Percentiles rank a stretch among this genome's conserved stretches.
Evolutionary conservation across 2,113 vertebrate genomes (phyloP).

Genomic region (Cyanocitta stelleri): DNA sequence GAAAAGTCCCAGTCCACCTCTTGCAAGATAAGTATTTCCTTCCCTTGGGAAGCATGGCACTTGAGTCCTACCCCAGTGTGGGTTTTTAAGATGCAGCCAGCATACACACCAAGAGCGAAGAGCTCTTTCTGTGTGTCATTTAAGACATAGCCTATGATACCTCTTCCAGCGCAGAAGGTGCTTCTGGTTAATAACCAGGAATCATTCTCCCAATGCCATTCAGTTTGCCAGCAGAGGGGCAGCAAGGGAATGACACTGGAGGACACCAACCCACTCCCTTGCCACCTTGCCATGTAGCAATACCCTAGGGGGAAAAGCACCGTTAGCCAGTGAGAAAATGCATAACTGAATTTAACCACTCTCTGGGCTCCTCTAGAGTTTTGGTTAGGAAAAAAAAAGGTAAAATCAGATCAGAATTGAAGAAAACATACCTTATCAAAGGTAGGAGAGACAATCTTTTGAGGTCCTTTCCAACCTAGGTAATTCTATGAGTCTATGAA

Average conservation of each 20-base stretch:
- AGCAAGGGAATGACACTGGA: background rate
- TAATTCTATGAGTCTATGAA: background rate
- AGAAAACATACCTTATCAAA: background rate
- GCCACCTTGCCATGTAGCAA: background rate
- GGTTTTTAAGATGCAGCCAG: background rate
- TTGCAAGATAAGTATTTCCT: background rate
- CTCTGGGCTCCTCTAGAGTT: background rate
- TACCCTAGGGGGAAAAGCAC: background rate
- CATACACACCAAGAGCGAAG: background rate
- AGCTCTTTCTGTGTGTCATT: background rate
- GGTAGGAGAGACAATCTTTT: background rate
- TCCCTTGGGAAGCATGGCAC: background rate
- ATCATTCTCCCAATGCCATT: background rate
- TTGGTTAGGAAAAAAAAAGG: background rate
- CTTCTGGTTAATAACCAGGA: background rate
- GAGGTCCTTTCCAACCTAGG: background rate
- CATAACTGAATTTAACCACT: background rate
- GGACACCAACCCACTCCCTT: background rate
- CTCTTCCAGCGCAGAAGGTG: background rate
- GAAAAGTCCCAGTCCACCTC: background rate
- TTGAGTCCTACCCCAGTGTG: background rate
- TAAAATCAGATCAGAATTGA: background rate
- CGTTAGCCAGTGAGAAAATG: background rate
- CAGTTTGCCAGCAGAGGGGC: background rate
- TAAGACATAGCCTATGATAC: background rate